Evolutionary conservation across 1,140 invertebrate genomes (phyloP), one percentile per base, ranked within the genome.

Genomic region (Drosophila guanche): DNA sequence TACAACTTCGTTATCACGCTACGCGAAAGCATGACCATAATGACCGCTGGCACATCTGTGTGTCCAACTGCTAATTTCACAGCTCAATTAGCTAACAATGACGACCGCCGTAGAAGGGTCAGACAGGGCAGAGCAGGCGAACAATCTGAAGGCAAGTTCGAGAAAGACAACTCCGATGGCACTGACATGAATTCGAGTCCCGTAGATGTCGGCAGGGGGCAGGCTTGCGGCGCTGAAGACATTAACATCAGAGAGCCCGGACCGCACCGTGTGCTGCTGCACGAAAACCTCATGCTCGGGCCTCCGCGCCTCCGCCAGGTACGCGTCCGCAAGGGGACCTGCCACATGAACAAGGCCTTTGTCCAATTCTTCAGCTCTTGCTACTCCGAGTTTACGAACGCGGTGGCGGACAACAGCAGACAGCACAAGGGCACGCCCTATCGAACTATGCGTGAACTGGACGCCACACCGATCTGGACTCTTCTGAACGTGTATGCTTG

Each of bases 261-360:
- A 12, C 33, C 33, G 7, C 33, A 37, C 0, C 76, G 83, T 0
- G 48, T 88, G 3, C 84, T 88, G 42, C 27, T 89, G 2, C 66
- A 79, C 22, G 84, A 90, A 25, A 90, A 90, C 54, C 52, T 90
- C 0, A 6, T 90, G 8, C 33, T 90, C 23, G 85, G 89, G 14
- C 79, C 89, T 1, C 89, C 89, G 1, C 73, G 89, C 0, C 12
- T 90, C 5, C 66, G 89, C 2, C 89, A 90, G 48, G 66, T 90
- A 16, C 81, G 89, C 5, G 89, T 90, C 1, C 52, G 45, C 0
- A 70, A 47, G n/a, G 79, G 78, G 7, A 80, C 61, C 37, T 90
- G 89, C 47, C 63, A 78, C 51, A 74, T 90, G 3, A 78, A 88
- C 25, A 79, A 90, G 47, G 79, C 74, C 6, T 90, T 90, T n/a